phyloP scores from a whole-genome alignment of 1,140 invertebrate genomes.

The Himalopsyche phryganea region DNA sequence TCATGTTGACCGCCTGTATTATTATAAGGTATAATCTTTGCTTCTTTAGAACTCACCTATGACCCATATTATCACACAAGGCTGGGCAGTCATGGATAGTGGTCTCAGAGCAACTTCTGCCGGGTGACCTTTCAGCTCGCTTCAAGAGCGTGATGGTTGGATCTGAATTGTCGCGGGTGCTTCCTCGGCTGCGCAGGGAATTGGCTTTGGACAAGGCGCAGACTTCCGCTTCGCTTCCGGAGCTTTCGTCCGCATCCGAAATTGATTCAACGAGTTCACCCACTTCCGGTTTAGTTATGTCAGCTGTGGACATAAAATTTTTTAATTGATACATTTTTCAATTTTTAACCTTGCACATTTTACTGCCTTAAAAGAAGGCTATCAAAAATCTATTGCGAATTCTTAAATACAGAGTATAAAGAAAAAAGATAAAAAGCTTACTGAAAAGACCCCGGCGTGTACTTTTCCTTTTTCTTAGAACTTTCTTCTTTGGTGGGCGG shows the following conservation, averaged over 20 bases:
- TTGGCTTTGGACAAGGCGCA: conserved; percentile 17
- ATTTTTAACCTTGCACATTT: too few relatives aligned
- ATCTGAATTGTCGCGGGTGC: not conserved
- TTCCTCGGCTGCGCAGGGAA: conserved; percentile 9
- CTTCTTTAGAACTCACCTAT: too few relatives aligned
- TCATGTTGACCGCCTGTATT: too few relatives aligned
- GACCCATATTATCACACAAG: conserved; percentile 48
- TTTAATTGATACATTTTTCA: too few relatives aligned
- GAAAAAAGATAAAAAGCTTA: too few relatives aligned
- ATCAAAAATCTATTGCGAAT: too few relatives aligned
- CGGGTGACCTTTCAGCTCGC: conserved; percentile 12
- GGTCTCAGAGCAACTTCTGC: conserved; percentile 25
- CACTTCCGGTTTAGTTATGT: conserved; percentile 37
- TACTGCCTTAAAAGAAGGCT: not conserved
- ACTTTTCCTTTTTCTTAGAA: conserved; percentile 51
- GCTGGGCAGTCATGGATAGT: conserved; percentile 43
- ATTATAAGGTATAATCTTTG: too few relatives aligned
- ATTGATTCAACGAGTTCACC: conserved; percentile 50
- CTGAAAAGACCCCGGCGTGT: conserved; percentile 25
- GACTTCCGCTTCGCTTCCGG: conserved; percentile 41
- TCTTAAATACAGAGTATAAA: too few relatives aligned
- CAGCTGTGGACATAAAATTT: conserved; percentile 15
- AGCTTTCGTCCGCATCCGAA: conserved; percentile 51
- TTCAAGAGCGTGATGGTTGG: conserved; percentile 8
- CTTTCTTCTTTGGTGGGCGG: conserved; percentile 50